A percentile compares a stretch with the other conserved stretches of the same genome.
Evolutionary conservation across 2,797 vertebrate genomes (phyloP).

Genomic region (Leptatherina wallacei): DNA sequence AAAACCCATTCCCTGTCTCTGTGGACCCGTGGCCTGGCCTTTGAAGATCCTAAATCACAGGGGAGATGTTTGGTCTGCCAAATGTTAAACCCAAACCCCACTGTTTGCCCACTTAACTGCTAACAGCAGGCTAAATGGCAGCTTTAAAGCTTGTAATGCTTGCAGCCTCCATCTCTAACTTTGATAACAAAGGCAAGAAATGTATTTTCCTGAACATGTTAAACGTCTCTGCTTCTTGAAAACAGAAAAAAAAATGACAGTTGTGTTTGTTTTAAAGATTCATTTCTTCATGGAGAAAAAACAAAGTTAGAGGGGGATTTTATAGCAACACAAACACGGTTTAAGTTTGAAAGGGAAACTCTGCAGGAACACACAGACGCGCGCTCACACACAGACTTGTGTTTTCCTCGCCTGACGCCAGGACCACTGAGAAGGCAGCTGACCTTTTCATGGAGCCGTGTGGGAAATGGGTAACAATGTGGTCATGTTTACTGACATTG

Average conservation of each 20-base stretch:
- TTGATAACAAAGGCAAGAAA: conserved; percentile 5
- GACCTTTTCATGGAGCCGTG: conserved; percentile 67
- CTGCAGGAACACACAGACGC: background rate
- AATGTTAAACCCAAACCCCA: conserved; percentile 32
- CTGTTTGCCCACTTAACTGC: conserved; percentile 11
- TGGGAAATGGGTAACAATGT: conserved; percentile 63
- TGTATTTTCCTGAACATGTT: background rate
- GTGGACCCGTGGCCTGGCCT: background rate
- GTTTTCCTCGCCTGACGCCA: conserved; percentile 38
- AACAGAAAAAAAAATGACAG: too few relatives aligned
- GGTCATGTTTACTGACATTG: conserved; percentile 62
- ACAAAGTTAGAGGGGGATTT: background rate
- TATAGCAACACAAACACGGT: background rate
- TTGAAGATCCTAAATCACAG: conserved; percentile 44
- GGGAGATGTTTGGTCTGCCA: conserved; percentile 7
- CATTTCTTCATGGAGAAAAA: too few relatives aligned
- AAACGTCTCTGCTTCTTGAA: too few relatives aligned
- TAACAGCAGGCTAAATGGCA: conserved; percentile 40
- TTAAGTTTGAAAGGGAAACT: background rate
- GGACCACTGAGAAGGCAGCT: conserved; percentile 52
- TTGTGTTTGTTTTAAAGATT: too few relatives aligned
- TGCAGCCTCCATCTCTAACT: conserved; percentile 20
- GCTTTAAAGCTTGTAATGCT: conserved; percentile 46
- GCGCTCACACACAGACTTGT: background rate
- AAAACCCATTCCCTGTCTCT: background rate